Conservation (phyloP, 2,797 vertebrate species). For the Pseudocheirus occidentalis region DNA sequence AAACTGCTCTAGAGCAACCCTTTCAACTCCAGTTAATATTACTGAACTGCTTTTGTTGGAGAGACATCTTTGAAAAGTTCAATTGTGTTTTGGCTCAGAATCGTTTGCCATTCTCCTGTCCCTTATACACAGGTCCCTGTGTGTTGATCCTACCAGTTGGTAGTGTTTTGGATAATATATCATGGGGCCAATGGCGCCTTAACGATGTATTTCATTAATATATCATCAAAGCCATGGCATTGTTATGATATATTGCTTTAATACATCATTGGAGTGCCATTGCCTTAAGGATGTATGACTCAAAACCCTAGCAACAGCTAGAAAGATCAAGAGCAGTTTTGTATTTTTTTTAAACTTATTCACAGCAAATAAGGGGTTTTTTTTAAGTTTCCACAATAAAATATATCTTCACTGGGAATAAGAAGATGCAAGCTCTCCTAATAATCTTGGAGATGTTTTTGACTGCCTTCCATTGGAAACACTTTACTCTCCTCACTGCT, state of each 20-base stretch:
- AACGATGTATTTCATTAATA: slow-evolving; percentile 82
- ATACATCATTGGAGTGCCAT: slow-evolving; percentile 78
- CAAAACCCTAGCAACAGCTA: slow-evolving; percentile 80
- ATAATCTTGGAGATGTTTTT: background rate
- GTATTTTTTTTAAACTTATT: slow-evolving; percentile 70
- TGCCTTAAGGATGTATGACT: slow-evolving; percentile 78
- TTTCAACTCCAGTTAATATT: slow-evolving; percentile 39
- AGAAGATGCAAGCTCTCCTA: background rate
- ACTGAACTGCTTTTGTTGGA: slow-evolving; percentile 54
- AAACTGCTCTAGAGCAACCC: background rate
- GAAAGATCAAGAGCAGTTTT: slow-evolving; percentile 81
- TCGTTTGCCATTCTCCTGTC: slow-evolving; percentile 63
- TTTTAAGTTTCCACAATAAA: slow-evolving; percentile 70
- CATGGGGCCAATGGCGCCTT: slow-evolving; percentile 81
- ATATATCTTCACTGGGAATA: slow-evolving; percentile 15
- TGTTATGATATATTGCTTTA: slow-evolving; percentile 80
- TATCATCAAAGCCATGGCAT: slow-evolving; percentile 82
- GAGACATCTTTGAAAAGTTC: slow-evolving; percentile 60
- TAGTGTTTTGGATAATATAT: slow-evolving; percentile 80
- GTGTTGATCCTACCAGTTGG: slow-evolving; percentile 74
- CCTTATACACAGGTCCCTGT: slow-evolving; percentile 68
- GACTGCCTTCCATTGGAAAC: background rate
- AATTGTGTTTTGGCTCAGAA: slow-evolving; percentile 42
- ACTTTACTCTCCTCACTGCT: background rate
- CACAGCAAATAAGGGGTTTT: slow-evolving; percentile 29